Base-by-base conservation (phyloP, 2,888 invertebrate species). In the Lapara coniferarum region DNA sequence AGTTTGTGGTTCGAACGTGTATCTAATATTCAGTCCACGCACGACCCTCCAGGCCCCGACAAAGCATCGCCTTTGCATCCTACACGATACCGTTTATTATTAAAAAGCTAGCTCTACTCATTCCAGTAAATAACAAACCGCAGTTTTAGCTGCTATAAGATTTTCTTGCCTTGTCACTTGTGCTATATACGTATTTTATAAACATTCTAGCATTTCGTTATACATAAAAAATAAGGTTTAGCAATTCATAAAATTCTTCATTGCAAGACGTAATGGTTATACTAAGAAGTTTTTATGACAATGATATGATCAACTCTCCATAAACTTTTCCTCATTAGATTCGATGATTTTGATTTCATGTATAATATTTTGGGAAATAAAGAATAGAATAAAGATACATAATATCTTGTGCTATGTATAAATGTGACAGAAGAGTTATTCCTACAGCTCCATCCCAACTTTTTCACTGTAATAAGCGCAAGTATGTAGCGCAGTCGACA, bases 401-500 rank as follows among this genome's bases (percentile, higher is more conserved):
- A 7, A 7, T 8, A 37, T 37, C 8, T 37, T 37, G 8, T 37
- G 0, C 37, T 37, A 37, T 37, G 8, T 0, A 37, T 37, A 37
- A 5, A 4, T 37, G 37, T 4, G 37, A 37, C 37, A 2, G 19
- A 19, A 49, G 12, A 63, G 16, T 19, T 63, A 49, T 63, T 2
- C 16, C 19, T 19, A 49, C 19, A 19, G 19, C 46, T 55, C 12
- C 52, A 67, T n/a, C 55, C 19, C 19, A 12, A 55, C 55, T 55
- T 16, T 46, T 66, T 25, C 89, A 89, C 89, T 90, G 87, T 90
- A 66, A 57, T 37, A 58, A 89, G 89, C 89, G 89, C 89, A 91
- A 91, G 90, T 91, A 91, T 92, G 91, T 90, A 85, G 91, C 91
- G 86, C 88, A 86, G 85, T 82, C 86, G 74, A 55, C 74, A 85